Base-by-base conservation (phyloP, 1,140 invertebrate species). In the Hesperophylax magnus region DNA sequence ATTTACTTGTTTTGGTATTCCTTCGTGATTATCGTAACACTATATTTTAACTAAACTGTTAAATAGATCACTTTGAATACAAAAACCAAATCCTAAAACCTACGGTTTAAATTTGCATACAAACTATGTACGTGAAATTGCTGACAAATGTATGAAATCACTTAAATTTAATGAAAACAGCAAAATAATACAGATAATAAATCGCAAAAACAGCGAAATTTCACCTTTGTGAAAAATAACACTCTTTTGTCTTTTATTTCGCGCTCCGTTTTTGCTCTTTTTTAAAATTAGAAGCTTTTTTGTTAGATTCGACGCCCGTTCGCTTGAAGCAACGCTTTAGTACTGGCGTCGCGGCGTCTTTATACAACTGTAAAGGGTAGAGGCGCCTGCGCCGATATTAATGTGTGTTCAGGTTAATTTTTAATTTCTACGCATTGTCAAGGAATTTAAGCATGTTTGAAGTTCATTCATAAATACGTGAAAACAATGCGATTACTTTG, bases 181-280 rank as follows among this genome's bases (percentile, higher is more conserved):
- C 39, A 47, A 47, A 47, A 47, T 14, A 47, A 47, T 4, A 34
- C 8, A 5, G 39, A 11, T 47, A 14, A 47, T 47, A 47, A 47
- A 47, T 47, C 39, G 14, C 39, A 47, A 14, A 47, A 47, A 47
- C 9, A 47, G 39, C 2, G 14, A 47, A 47, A 47, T 47, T n/a
- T n/a, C 11, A 47, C 1, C 39, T 47, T 27, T 14, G 8, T 47
- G 39, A 47, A 47, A 47, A 47, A 47, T 14, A 47, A 14, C 39
- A 1, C 7, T 67, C 63, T 67, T 31, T 67, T 67, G 22, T 67
- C 22, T 67, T 67, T 67, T n/a, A 27, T 31, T 67, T 67, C 63
- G 5, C 63, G 63, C 63, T 34, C 63, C 31, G 31, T 67, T 67
- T 34, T 67, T 31, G 24, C 11, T 39, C 17, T 34, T 67, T 67